Evolutionary conservation across 92 coral and sea anemone genomes (phyloP).

Genomic region (Paragorgia papillata): DNA sequence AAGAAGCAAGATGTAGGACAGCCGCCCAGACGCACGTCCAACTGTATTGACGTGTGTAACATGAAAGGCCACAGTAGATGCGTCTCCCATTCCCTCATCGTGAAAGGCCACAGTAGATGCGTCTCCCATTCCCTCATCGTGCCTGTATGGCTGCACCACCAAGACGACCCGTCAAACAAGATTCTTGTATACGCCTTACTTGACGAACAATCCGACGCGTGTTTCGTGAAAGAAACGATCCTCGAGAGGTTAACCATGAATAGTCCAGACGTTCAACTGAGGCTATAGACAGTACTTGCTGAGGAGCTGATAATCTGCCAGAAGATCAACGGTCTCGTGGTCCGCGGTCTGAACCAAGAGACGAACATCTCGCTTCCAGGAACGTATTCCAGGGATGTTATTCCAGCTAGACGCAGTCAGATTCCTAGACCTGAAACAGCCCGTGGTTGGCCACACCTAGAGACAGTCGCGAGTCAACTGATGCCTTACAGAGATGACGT

Average conservation of each 20-base stretch:
- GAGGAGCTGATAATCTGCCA: slow-evolving; percentile 24
- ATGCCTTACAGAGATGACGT: slow-evolving; percentile 40
- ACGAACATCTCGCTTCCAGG: slow-evolving; percentile 45
- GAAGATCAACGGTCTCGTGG: slow-evolving; percentile 47
- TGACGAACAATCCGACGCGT: slow-evolving; percentile 65
- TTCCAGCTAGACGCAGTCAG: slow-evolving; percentile 57
- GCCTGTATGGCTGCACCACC: slow-evolving; percentile 64
- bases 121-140: slow-evolving; percentile 14
- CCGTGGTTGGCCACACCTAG: slow-evolving; percentile 59
- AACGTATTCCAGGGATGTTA: slow-evolving; percentile 46
- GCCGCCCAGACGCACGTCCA: slow-evolving; percentile 6
- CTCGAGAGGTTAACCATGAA: slow-evolving; percentile 29
- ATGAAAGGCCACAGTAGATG: not conserved
- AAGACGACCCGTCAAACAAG: slow-evolving; percentile 24
- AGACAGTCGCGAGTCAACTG: slow-evolving; percentile 34
- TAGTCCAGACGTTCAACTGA: slow-evolving; percentile 53
- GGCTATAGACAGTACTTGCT: slow-evolving; percentile 47
- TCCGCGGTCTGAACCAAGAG: slow-evolving; percentile 33
- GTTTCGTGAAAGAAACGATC: slow-evolving; percentile 48
- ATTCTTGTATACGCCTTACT: slow-evolving; percentile 46
- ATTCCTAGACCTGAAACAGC: slow-evolving; percentile 71
- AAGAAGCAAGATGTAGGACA: too few relatives aligned
- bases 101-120: too few relatives aligned
- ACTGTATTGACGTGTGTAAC: slow-evolving; percentile 12
- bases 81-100: not conserved